Evolutionary conservation across 2,888 invertebrate species (phyloP).

Genomic region (Muscina levida): DNA sequence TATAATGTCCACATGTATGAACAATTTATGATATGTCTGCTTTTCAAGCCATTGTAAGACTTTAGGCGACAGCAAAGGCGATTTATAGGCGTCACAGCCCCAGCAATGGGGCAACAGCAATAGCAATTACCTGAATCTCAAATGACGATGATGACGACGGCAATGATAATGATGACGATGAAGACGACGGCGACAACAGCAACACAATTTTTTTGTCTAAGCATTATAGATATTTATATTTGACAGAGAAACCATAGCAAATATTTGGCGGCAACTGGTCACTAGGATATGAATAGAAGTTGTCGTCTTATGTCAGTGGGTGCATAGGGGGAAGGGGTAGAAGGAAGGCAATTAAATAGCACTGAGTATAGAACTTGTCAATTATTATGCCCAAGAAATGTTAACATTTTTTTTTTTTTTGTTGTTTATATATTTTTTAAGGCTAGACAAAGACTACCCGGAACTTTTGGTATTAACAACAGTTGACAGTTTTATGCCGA

Average conservation of each 20-base stretch:
- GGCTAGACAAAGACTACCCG: too few species aligned
- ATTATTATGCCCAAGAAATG: too few species aligned
- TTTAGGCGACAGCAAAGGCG: conserved; percentile 53
- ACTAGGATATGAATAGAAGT: background rate
- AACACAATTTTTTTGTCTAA: background rate
- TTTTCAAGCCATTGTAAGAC: conserved; percentile 3
- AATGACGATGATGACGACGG: background rate
- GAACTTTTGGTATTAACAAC: too few species aligned
- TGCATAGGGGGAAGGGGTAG: too few species aligned
- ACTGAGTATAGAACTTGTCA: too few species aligned
- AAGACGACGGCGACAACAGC: background rate
- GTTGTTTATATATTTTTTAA: too few species aligned
- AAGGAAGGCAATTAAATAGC: conserved; percentile 2
- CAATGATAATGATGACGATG: background rate
- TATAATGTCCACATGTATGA: background rate
- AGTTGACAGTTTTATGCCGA: too few species aligned
- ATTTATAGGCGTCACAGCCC: conserved; percentile 60
- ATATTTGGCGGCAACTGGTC: background rate
- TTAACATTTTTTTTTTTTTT: too few species aligned
- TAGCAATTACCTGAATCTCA: background rate
- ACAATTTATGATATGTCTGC: background rate
- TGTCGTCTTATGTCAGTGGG: background rate
- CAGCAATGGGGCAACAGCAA: background rate
- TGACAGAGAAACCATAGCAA: conserved; percentile 12
- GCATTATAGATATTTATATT: background rate